phyloP scores from a whole-genome alignment of 1,140 invertebrate species.

The Hycleus cichorii region DNA sequence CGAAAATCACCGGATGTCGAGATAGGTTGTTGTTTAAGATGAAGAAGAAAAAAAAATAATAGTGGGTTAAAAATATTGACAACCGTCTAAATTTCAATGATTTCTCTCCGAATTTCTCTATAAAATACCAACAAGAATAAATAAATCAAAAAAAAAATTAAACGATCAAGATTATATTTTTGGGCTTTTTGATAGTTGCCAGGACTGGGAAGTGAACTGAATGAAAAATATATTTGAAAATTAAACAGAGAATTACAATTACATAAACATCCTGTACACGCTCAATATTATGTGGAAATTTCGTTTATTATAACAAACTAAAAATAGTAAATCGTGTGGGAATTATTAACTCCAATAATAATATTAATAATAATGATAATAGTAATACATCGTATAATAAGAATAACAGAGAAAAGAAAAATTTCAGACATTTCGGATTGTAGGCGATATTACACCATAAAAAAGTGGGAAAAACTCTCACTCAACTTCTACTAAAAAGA shows the following conservation, averaged over 20 bases:
- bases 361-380: constrained; percentile 1
- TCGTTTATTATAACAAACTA: constrained; percentile 15
- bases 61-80: too few species aligned
- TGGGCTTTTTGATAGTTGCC: neutral
- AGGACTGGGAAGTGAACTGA: neutral
- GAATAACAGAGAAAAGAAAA: neutral
- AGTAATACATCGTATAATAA: neutral
- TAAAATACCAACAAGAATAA: neutral
- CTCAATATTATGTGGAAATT: constrained; percentile 15
- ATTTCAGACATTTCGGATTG: neutral
- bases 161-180: neutral
- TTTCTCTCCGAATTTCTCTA: too few species aligned
- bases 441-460: constrained; percentile 1
- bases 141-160: neutral
- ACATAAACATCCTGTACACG: constrained; percentile 12
- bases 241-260: constrained; percentile 14
- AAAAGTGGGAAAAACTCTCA: neutral
- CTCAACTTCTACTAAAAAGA: neutral
- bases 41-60: too few species aligned
- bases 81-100: too few species aligned
- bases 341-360: constrained; percentile 14
- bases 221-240: constrained; percentile 8
- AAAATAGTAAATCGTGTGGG: constrained; percentile 14
- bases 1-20: too few species aligned
- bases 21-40: too few species aligned